These are phyloP conservation scores for Nestor notabilis DNA, from an alignment of 2,113 vertebrate species.

Conservation along the genomic window DNA sequence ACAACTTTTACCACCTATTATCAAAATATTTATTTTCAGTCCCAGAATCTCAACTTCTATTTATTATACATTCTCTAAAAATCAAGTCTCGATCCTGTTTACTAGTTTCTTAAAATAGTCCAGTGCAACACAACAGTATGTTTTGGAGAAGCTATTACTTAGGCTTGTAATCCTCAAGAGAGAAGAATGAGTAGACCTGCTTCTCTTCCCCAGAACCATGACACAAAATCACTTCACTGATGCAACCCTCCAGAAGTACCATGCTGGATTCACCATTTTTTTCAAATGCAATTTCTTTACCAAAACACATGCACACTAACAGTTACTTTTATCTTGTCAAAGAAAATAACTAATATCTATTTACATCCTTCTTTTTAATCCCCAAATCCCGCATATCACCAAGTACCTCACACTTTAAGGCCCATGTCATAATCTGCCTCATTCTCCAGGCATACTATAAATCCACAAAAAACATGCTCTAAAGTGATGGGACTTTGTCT, in stretches of 20 bases:
- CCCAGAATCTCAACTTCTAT: background rate
- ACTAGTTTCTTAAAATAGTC: background rate
- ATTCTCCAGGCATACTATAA: background rate
- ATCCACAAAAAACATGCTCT: background rate
- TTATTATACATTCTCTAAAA: background rate
- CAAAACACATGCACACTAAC: background rate
- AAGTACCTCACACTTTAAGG: background rate
- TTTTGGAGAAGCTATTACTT: background rate
- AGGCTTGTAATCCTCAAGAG: background rate
- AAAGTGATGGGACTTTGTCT: background rate
- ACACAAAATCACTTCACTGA: background rate
- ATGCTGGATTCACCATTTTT: background rate
- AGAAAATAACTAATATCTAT: background rate
- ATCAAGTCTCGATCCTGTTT: background rate
- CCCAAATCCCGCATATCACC: background rate
- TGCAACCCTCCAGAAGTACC: background rate
- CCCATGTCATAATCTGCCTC: background rate
- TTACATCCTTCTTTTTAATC: background rate
- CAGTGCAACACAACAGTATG: background rate
- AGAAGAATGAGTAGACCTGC: background rate
- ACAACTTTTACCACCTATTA: background rate
- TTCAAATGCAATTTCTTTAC: background rate
- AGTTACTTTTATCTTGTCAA: background rate
- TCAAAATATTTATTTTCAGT: background rate
- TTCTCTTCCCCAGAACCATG: background rate